Base-by-base conservation (phyloP, 1,140 invertebrate species). In the Amphibalanus amphitrite region DNA sequence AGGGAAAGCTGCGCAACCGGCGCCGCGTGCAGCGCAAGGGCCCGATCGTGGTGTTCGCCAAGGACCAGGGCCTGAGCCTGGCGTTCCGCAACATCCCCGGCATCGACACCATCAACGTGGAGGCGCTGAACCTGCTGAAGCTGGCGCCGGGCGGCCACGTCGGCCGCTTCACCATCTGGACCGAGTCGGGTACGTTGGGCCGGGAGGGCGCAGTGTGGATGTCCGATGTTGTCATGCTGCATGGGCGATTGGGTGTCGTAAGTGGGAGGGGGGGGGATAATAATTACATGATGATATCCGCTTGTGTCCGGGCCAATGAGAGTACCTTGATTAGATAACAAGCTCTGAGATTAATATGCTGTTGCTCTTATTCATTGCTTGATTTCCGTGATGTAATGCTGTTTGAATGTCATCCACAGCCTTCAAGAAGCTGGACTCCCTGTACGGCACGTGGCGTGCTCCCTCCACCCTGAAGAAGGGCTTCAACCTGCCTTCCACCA, bases 61-160 rank as follows among this genome's bases (percentile, higher is more conserved):
- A 95, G 81, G 95, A 99, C 80, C 87, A 92, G 87, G 97, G 97
- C 76, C 85, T 99, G 70, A 88, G 88, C 69, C 87, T 88, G 76
- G 96, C 96, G 29, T 99, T 99, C 88, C 89, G 97, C 77, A 99
- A 99, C 85, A 98, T 99, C 82, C 97, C 97, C 71, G 96, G 94
- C 75, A 88, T 99, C 73, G 94, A 97, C 77, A 84, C 95, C 73
- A 88, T 98, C 78, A 90, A 90, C 78, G 93, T 99, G 67, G 87
- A 92, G 76, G 91, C 93, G 77, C 81, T 99, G 74, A 99, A 98
- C 79, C 83, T 99, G 33, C 81, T 99, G 78, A 97, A 97, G 82
- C 82, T 99, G 72, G 97, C 97, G 59, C 97, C 97, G 74, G 87
- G 92, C 86, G 97, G 97, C 79, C 95, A 99, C 80, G 90, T 99